These are phyloP conservation scores for Ypsolopha sequella DNA, from an alignment of 2,888 invertebrate species.

Conservation along the genomic window DNA sequence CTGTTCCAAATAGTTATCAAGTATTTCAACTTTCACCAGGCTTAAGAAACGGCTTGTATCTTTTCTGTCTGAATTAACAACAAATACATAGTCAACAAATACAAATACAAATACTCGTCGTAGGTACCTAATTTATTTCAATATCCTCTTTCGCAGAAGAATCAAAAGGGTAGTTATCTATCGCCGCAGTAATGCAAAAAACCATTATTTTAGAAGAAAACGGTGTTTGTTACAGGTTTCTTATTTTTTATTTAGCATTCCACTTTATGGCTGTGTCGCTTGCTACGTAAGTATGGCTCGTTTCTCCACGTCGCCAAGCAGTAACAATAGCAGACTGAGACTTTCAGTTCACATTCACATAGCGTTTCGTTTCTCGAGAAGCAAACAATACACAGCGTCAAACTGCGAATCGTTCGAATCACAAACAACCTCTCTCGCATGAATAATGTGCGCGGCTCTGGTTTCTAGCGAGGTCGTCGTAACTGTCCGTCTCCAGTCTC, in stretches of 20 bases:
- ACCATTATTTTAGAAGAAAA: too few species aligned
- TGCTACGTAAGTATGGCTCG: background rate
- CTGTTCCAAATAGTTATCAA: constrained; percentile 23
- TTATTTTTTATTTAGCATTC: background rate
- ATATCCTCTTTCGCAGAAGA: too few species aligned
- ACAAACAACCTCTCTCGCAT: constrained; percentile 10
- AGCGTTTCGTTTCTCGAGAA: constrained; percentile 17
- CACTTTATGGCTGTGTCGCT: background rate
- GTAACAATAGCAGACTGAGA: constrained; percentile 4
- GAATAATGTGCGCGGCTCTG: constrained; percentile 12
- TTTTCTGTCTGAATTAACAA: background rate
- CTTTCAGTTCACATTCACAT: constrained; percentile 16
- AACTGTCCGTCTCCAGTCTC: constrained; percentile 8
- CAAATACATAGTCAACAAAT: background rate
- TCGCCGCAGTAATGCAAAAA: too few species aligned
- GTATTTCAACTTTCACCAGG: constrained; percentile 34
- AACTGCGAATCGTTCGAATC: background rate
- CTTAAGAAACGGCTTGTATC: background rate
- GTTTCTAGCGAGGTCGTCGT: constrained; percentile 12
- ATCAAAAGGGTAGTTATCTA: too few species aligned
- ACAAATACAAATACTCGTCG: background rate
- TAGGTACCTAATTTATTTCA: too few species aligned
- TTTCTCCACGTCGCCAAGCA: background rate
- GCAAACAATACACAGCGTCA: constrained; percentile 8
- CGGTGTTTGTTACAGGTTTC: background rate